Evolutionary conservation across 2,113 vertebrate genomes (phyloP), one percentile per base, ranked within the genome.

Genomic region (Mola mola): DNA sequence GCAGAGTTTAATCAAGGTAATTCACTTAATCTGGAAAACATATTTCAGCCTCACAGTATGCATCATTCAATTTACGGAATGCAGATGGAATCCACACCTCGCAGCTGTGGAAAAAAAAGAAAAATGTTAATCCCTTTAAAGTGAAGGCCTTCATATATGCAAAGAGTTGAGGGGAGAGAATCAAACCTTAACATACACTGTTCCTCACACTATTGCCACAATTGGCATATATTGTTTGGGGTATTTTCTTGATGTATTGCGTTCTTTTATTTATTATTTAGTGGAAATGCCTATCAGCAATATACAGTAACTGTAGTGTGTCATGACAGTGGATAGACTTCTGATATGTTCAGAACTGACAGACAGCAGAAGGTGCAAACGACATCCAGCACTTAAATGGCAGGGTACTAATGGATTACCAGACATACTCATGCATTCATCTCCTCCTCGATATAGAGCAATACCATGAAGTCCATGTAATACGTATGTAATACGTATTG

Each of bases 11-110:
- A 43, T 62, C 20, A 26, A 25, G 20, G 16, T 46, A 15, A 25
- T 13, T 49, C 20, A 24, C 73, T 69, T 66, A 44, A 77, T 57
- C 33, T 19, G 13, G 13, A n/a, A n/a, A n/a, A n/a, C 24, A 17
- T 31, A 24, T 11, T 33, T 12, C 47, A 58, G 41, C 61, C 53
- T 43, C 28, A 2, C 22, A 55, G 29, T 11, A 28, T 2, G 2
- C 2, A 2, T 9, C 25, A 20, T 24, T 60, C 33, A 46, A 28
- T 40, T 60, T 19, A 49, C 17, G 34, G 37, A 31, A 16, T 52
- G 53, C 68, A 60, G 67, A 56, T 33, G 43, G 46, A 57, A 25
- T 12, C 2, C 0, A n/a, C 55, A 60, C 57, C 53, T 60, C 57
- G 13, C 49, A 46, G 31, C 58, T 40, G 55, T 46, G n/a, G n/a